Evolutionary conservation across 2,888 invertebrate species (phyloP).

Genomic region (Terebella lapidaria): DNA sequence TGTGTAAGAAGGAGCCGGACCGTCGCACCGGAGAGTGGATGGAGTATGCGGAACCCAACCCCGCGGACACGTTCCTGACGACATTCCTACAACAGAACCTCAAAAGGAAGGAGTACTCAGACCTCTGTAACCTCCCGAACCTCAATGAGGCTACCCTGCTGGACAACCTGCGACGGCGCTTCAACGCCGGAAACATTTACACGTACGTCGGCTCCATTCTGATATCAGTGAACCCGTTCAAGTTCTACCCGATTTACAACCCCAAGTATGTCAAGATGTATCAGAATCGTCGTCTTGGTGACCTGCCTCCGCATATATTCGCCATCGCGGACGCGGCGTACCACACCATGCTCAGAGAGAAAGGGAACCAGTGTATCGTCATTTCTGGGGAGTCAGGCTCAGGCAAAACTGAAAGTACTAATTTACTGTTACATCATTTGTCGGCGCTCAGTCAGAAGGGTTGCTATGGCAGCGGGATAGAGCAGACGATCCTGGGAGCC

Average conservation of each 20-base stretch:
- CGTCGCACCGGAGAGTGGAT: not conserved
- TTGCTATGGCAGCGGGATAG: conserved; percentile 82
- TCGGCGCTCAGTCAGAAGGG: conserved; percentile 87
- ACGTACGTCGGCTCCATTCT: conserved; percentile 93
- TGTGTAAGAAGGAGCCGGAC: conserved; percentile 70
- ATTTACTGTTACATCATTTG: conserved; percentile 88
- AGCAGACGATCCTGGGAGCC: conserved; percentile 91
- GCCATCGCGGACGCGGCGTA: conserved; percentile 92
- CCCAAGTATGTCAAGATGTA: conserved; percentile 94
- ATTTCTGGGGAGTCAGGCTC: conserved; percentile 92
- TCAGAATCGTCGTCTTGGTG: conserved; percentile 85
- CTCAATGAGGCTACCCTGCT: conserved; percentile 87
- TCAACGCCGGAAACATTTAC: conserved; percentile 88
- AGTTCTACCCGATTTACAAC: conserved; percentile 94
- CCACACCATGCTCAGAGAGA: conserved; percentile 86
- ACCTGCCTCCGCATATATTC: conserved; percentile 93
- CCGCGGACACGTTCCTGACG: conserved; percentile 76
- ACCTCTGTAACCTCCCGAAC: conserved; percentile 90
- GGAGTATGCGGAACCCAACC: conserved; percentile 21
- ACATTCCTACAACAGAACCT: conserved; percentile 84
- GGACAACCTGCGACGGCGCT: conserved; percentile 79
- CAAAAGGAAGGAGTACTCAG: conserved; percentile 88
- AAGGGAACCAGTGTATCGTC: conserved; percentile 88
- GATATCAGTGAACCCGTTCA: conserved; percentile 84
- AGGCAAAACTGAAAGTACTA: conserved; percentile 95